phyloP scores from a whole-genome alignment of 2,888 invertebrate species.

The Cheilosia vulpina region DNA sequence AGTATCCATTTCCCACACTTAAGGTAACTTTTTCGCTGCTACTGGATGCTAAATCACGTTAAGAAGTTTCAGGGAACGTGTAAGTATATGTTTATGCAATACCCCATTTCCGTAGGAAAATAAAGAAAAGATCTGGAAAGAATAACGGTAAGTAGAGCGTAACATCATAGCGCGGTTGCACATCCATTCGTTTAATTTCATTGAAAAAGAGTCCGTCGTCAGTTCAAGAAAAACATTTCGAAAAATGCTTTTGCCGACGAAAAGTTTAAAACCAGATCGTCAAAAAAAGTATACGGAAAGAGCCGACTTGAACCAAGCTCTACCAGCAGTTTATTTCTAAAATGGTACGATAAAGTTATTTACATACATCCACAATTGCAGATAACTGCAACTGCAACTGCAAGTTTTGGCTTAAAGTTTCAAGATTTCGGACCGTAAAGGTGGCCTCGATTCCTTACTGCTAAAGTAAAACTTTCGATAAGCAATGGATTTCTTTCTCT shows the following conservation, averaged over 20 bases:
- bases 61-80: no score
- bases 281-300: slow-evolving; percentile 13
- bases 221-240: slow-evolving; percentile 15
- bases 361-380: slow-evolving; percentile 29
- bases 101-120: no score
- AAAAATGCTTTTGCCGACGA: slow-evolving; percentile 35
- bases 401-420: slow-evolving; percentile 38
- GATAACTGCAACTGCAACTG: slow-evolving; percentile 48
- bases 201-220: slow-evolving; percentile 40
- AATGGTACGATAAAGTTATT: slow-evolving; percentile 16
- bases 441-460: not conserved
- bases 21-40: no score
- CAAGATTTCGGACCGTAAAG: slow-evolving; percentile 54
- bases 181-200: slow-evolving; percentile 28
- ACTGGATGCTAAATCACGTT: no score
- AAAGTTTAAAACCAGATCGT: slow-evolving; percentile 55
- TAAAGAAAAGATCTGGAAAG: not conserved
- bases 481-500: slow-evolving; percentile 4
- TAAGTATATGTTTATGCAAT: no score
- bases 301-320: slow-evolving; percentile 46
- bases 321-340: not conserved
- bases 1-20: no score
- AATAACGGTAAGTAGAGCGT: not conserved
- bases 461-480: not conserved
- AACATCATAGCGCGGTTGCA: not conserved